Evolutionary conservation across 2,113 vertebrate genomes (phyloP).

Genomic region (Jaculus jaculus): DNA sequence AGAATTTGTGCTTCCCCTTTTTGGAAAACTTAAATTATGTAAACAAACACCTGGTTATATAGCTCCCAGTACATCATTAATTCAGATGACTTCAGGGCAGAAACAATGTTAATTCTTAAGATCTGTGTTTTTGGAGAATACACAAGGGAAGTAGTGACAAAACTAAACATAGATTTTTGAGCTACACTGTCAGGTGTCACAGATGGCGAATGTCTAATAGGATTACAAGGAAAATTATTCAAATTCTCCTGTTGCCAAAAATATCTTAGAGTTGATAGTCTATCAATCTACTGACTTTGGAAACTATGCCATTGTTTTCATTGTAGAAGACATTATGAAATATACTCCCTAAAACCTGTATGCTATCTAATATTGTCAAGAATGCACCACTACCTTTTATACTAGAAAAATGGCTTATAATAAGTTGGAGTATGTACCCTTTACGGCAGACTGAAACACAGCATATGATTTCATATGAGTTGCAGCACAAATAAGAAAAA

Average conservation of each 20-base stretch:
- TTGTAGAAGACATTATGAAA: background rate
- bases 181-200: background rate
- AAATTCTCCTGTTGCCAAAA: background rate
- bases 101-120: background rate
- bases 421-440: too few relatives aligned
- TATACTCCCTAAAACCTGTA: background rate
- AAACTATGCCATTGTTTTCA: background rate
- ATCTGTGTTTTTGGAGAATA: background rate
- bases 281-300: background rate
- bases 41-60: constrained; percentile 43
- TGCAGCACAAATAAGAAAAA: background rate
- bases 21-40: constrained; percentile 32
- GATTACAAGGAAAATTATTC: background rate
- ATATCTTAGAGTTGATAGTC: background rate
- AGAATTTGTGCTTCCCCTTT: background rate
- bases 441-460: background rate
- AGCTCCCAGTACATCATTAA: constrained; percentile 14
- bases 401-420: background rate
- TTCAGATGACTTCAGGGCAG: background rate
- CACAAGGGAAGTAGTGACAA: background rate
- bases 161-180: background rate
- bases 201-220: background rate
- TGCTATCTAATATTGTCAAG: background rate
- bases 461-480: background rate
- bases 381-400: background rate